Evolutionary conservation across 2,888 invertebrate genomes (phyloP), one percentile per base, ranked within the genome.

Genomic region (Dryococelus australis): DNA sequence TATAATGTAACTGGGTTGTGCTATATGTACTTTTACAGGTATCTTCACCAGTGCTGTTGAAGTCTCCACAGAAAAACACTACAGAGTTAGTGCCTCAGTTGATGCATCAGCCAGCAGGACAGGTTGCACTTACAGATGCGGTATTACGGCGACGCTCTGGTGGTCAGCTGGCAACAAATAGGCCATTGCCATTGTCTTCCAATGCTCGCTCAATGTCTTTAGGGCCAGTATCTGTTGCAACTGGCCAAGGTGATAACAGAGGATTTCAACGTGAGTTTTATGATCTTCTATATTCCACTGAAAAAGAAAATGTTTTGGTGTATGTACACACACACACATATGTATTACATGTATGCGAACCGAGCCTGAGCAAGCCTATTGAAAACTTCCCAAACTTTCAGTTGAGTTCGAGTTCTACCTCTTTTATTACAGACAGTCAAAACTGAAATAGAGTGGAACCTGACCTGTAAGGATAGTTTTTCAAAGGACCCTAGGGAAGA

Each of bases 71-170:
- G 20, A 24, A 8, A n/a, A 65, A n/a, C n/a, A 3, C 65, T 65
- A 9, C n/a, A 65, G 24, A 16, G 43, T 2, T 35, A 83, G 26
- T 9, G 83, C 83, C 35, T 83, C 83, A 83, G 43, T n/a, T 83
- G 43, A 24, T 43, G 83, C 83, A 35, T 35, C 83, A 20, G 28
- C 83, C 83, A 8, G 65, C n/a, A n/a, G 65, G 65, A 24, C 65
- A 83, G 83, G 35, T 27, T 35, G 8, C 43, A 0, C 26, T 20
- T 9, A 83, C 6, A 35, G 83, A 83, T 8, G 35, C 26, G 43
- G 83, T 24, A 35, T 83, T 83, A 13, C 80, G 85, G 79, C 85
- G 53, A 35, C 78, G 43, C 87, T 86, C 43, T 85, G 78, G 26
- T 84, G 35, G 78, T 26, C 86, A 86, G 43, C 0, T 12, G 6